These are phyloP conservation scores for Eupithecia subfuscata DNA, from an alignment of 2,888 invertebrate genomes.

Conservation along the genomic window DNA sequence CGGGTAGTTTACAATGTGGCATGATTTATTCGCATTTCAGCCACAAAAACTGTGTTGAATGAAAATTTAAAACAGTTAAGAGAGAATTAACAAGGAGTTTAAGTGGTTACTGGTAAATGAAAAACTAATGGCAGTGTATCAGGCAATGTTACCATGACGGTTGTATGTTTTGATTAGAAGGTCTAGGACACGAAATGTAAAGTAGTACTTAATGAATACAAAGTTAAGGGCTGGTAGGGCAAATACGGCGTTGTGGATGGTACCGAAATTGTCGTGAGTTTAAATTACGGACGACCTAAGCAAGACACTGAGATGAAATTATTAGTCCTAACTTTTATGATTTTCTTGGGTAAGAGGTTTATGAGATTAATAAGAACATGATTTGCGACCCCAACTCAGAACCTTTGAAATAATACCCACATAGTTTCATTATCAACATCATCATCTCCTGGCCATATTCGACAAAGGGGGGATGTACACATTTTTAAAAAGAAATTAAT, in stretches of 20 bases:
- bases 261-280: neutral
- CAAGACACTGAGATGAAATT: too few relatives aligned
- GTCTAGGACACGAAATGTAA: constrained; percentile 22
- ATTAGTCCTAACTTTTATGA: too few relatives aligned
- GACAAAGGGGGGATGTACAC: too few relatives aligned
- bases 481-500: too few relatives aligned
- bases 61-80: constrained; percentile 45
- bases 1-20: constrained; percentile 30
- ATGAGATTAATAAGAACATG: too few relatives aligned
- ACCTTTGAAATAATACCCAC: too few relatives aligned
- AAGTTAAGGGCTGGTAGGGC: neutral
- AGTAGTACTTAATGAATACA: neutral
- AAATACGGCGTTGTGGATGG: neutral
- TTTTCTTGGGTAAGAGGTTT: too few relatives aligned
- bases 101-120: constrained; percentile 44
- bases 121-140: constrained; percentile 42
- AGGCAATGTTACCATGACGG: constrained; percentile 36
- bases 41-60: constrained; percentile 44
- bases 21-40: constrained; percentile 41
- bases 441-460: too few relatives aligned
- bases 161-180: constrained; percentile 17
- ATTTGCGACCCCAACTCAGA: too few relatives aligned
- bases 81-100: constrained; percentile 45
- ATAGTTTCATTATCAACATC: too few relatives aligned
- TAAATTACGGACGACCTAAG: neutral